phyloP scores from a whole-genome alignment of 2,888 invertebrate species.

The Acleris laterana region DNA sequence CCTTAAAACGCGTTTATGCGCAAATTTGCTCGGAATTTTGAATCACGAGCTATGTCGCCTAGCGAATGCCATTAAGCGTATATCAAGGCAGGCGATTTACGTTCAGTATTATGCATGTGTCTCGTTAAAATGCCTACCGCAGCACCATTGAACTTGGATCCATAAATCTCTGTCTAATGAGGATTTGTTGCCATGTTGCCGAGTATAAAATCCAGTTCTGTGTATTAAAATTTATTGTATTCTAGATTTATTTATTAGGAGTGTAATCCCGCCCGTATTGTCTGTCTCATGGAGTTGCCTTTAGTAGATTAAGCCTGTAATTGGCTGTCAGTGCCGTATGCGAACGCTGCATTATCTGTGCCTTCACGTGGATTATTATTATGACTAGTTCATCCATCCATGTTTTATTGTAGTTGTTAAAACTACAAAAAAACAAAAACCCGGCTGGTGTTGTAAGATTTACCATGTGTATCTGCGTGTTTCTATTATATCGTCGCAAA shows the following conservation, averaged over 20 bases:
- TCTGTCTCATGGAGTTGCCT: conserved; percentile 10
- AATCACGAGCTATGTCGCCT: conserved; percentile 12
- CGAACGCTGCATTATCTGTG: not conserved
- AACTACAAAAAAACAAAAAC: too few relatives aligned
- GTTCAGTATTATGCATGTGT: conserved; percentile 45
- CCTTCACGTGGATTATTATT: too few relatives aligned
- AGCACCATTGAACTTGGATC: conserved; percentile 45
- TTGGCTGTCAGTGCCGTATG: not conserved
- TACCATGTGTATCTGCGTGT: too few relatives aligned
- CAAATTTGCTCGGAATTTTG: conserved; percentile 24
- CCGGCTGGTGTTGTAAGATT: too few relatives aligned
- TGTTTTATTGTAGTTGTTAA: too few relatives aligned
- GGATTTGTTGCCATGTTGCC: conserved; percentile 48
- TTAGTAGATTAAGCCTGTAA: conserved; percentile 7
- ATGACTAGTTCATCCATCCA: too few relatives aligned
- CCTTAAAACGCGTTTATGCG: conserved; percentile 15
- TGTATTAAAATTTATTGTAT: conserved; percentile 35
- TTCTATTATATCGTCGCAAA: too few relatives aligned
- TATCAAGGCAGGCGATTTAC: conserved; percentile 41
- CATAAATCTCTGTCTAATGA: conserved; percentile 51
- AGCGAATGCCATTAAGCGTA: conserved; percentile 25
- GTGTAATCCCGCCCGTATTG: conserved; percentile 17
- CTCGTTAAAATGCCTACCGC: conserved; percentile 46
- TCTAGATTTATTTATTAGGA: conserved; percentile 28
- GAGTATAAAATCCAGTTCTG: conserved; percentile 42